A percentile compares a stretch with the other conserved stretches of the same genome.
phyloP scores from a whole-genome alignment of 1,140 invertebrate species.

The Drosophila littoralis region DNA sequence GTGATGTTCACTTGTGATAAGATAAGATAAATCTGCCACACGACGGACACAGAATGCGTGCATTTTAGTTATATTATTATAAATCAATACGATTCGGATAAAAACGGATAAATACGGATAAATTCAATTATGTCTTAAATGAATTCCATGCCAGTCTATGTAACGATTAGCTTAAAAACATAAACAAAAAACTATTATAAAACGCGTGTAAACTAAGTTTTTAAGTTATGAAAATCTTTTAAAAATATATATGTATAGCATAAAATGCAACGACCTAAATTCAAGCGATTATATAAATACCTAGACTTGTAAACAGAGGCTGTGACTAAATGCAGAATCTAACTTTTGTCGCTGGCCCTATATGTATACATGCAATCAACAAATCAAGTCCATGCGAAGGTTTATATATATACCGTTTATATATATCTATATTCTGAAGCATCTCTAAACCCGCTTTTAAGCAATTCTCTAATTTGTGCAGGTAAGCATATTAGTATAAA shows the following conservation, averaged over 20 bases:
- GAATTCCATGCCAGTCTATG: slow-evolving; percentile 73
- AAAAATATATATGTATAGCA: slow-evolving; percentile 35
- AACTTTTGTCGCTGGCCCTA: no score
- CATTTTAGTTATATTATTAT: slow-evolving; percentile 28
- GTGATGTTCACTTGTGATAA: slow-evolving; percentile 78
- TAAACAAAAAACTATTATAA: slow-evolving; percentile 34
- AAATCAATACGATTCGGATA: slow-evolving; percentile 26
- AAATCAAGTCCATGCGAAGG: no score
- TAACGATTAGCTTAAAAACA: slow-evolving; percentile 39
- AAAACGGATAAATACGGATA: slow-evolving; percentile 14
- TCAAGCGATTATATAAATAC: not conserved
- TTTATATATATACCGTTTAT: no score
- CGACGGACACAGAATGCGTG: slow-evolving; percentile 35
- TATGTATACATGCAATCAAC: no score
- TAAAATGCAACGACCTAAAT: slow-evolving; percentile 28
- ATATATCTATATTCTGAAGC: no score
- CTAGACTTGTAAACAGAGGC: no score
- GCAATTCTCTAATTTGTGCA: no score
- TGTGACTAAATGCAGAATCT: no score
- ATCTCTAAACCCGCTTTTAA: no score
- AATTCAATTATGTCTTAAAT: slow-evolving; percentile 42
- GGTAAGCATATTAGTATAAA: no score
- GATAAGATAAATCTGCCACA: slow-evolving; percentile 59
- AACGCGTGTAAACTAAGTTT: slow-evolving; percentile 39
- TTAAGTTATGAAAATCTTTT: slow-evolving; percentile 62